Percentiles rank a stretch among this genome's conserved stretches.
phyloP scores from a whole-genome alignment of 1,140 invertebrate genomes.

The Nylanderia fulva region DNA sequence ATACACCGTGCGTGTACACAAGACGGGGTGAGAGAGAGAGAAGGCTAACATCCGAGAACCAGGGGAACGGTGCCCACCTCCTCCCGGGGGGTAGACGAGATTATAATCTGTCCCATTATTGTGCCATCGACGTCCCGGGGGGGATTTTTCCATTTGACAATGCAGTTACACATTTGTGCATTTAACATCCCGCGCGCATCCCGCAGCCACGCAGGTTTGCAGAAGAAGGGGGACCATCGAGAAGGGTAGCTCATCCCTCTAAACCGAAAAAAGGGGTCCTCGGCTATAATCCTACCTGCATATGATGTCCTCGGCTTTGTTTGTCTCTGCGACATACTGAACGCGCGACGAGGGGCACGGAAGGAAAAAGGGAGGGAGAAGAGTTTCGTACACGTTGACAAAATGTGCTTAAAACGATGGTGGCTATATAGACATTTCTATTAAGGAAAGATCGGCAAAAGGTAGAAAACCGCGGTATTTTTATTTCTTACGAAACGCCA shows the following conservation, averaged over 20 bases:
- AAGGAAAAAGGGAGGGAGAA: not conserved
- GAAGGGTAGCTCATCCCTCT: conserved; percentile 55
- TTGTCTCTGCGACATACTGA: conserved; percentile 72
- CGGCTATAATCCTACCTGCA: conserved; percentile 85
- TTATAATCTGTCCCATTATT: conserved; percentile 87
- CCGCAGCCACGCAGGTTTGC: conserved; percentile 63
- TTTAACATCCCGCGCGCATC: conserved; percentile 81
- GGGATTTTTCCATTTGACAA: conserved; percentile 84
- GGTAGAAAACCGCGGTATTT: not conserved
- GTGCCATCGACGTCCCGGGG: conserved; percentile 85
- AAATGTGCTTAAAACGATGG: conserved; percentile 72
- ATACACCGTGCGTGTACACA: conserved; percentile 69
- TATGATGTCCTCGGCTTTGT: conserved; percentile 83
- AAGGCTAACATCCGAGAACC: conserved; percentile 36
- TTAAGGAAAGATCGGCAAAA: conserved; percentile 7
- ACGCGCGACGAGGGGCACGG: conserved; percentile 12
- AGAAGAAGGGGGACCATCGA: too few relatives aligned
- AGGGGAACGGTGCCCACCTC: not conserved
- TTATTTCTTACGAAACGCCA: not conserved
- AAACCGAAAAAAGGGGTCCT: conserved; percentile 81
- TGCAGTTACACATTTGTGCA: conserved; percentile 85
- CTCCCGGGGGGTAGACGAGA: conserved; percentile 85
- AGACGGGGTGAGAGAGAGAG: conserved; percentile 35
- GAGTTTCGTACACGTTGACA: not conserved
- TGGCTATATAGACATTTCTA: conserved; percentile 18